phyloP scores from a whole-genome alignment of 2,888 invertebrate species.

The Crocallis elinguaria region DNA sequence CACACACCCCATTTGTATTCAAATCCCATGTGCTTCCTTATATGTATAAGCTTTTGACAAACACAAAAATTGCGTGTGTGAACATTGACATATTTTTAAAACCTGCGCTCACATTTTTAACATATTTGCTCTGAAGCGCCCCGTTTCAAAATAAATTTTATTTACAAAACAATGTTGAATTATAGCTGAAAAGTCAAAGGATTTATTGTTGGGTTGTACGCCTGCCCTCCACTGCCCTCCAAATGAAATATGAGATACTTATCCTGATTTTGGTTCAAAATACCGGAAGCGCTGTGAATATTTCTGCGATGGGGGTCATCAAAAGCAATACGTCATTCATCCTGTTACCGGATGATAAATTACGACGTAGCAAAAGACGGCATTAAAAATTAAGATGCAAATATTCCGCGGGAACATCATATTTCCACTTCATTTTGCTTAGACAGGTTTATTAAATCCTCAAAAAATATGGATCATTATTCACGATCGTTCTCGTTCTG shows the following conservation, averaged over 20 bases:
- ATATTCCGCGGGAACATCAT: conserved; percentile 44
- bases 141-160: conserved; percentile 20
- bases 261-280: conserved; percentile 31
- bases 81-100: conserved; percentile 19
- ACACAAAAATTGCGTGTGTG: conserved; percentile 64
- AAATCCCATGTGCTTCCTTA: conserved; percentile 30
- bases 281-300: conserved; percentile 41
- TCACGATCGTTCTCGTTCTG: conserved; percentile 18
- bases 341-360: conserved; percentile 57
- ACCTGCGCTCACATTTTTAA: conserved; percentile 2
- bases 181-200: conserved; percentile 27
- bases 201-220: conserved; percentile 41
- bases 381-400: conserved; percentile 48
- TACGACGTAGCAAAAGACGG: conserved; percentile 31
- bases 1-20: conserved; percentile 56
- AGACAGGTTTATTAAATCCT: conserved; percentile 43
- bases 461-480: conserved; percentile 26
- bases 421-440: conserved; percentile 52
- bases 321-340: conserved; percentile 49
- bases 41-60: conserved; percentile 53
- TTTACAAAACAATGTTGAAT: conserved; percentile 28
- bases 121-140: conserved; percentile 6
- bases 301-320: conserved; percentile 40
- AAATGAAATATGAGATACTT: conserved; percentile 40
- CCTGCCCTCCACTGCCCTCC: conserved; percentile 24